Conservation (phyloP, 2,113 vertebrate species). For the Eulemur rufifrons region DNA sequence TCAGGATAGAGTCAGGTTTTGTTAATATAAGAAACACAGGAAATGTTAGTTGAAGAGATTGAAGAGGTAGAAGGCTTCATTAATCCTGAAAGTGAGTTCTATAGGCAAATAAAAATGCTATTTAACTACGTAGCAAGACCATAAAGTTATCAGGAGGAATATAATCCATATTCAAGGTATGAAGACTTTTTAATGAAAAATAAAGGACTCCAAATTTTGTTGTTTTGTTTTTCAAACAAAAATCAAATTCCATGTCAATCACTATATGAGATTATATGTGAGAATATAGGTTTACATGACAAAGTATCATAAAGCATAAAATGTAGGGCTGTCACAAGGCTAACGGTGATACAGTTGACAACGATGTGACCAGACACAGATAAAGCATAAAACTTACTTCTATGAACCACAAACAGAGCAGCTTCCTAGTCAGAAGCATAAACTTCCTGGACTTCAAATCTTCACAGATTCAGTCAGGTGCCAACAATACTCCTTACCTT, state of each 20-base stretch:
- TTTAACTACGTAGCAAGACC: background rate
- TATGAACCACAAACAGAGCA: background rate
- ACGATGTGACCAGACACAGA: background rate
- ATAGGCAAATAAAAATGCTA: background rate
- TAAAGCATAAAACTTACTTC: background rate
- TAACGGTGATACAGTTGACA: background rate
- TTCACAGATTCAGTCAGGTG: background rate
- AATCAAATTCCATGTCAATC: background rate
- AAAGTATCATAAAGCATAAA: background rate
- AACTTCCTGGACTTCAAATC: background rate
- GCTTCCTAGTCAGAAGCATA: background rate
- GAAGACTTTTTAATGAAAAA: background rate
- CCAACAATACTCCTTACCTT: background rate
- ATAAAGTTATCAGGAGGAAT: background rate
- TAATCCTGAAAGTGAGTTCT: background rate
- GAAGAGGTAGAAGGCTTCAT: background rate
- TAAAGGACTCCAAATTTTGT: background rate
- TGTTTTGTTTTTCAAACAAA: background rate
- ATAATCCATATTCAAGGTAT: background rate
- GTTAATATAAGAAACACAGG: background rate
- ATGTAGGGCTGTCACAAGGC: background rate
- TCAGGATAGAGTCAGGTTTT: background rate
- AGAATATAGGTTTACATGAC: background rate
- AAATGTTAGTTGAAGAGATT: background rate
- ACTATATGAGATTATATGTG: background rate